A percentile compares a stretch with the other conserved stretches of the same genome.
Conservation (phyloP, 2,797 vertebrate genomes). For the Coreius guichenoti region DNA sequence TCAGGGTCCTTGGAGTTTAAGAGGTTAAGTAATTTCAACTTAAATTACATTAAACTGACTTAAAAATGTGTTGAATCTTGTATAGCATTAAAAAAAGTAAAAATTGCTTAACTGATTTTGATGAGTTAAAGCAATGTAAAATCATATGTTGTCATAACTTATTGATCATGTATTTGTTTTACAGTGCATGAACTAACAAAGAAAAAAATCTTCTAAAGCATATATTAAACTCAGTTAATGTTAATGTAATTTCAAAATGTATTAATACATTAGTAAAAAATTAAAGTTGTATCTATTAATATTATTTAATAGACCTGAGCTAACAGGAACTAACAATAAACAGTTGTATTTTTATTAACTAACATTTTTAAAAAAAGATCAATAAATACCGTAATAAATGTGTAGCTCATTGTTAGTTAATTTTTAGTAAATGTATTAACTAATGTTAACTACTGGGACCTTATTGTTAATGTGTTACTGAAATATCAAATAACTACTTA, state of each 20-base stretch:
- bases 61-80: no score
- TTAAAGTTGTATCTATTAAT: background rate
- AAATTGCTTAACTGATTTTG: no score
- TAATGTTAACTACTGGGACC: background rate
- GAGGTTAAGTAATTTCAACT: no score
- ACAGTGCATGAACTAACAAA: background rate
- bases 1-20: no score
- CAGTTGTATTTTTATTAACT: background rate
- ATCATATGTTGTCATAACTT: no score
- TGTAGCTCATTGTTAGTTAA: background rate
- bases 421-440: background rate
- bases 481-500: conserved; percentile 11
- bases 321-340: background rate
- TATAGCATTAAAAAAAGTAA: no score
- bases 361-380: background rate
- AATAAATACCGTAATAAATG: background rate
- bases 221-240: background rate
- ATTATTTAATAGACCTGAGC: background rate
- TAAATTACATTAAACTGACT: no score
- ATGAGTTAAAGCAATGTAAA: no score
- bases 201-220: background rate
- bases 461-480: background rate
- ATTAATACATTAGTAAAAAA: background rate
- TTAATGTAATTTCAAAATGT: background rate
- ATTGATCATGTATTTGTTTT: no score